Base-by-base conservation (phyloP, 2,797 vertebrate genomes). In the Masticophis lateralis region DNA sequence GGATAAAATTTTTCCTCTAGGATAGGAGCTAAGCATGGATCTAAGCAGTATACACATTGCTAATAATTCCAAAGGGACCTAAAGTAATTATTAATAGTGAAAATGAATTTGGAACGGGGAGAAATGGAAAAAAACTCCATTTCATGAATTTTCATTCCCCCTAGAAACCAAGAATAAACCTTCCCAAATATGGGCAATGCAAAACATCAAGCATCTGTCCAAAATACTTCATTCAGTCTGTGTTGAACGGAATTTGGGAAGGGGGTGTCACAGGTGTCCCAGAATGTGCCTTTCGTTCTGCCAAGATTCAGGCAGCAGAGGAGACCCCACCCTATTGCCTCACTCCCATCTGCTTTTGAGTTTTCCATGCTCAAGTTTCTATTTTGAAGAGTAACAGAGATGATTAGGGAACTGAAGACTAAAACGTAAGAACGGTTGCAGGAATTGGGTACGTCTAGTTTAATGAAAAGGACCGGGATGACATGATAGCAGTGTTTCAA, bases 291-390 rank as follows among this genome's bases (percentile, higher is more conserved):
- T 91, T 51, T 57, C 28, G 2, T 87, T 83, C 43, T 88, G 66
- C 90, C 86, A 91, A n/a, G 10, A 28, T 32, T 60, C 28, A 22
- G 22, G n/a, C 5, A 1, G 66, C 25, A 27, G 20, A 90, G 83
- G 27, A 37, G 55, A 88, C 28, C 61, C 89, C 92, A 88, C 83
- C 86, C 86, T 2, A 86, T 90, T 57, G 59, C 79, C 88, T 90
- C 92, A 93, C n/a, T 61, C 88, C 51, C 74, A 88, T 53, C 90
- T 93, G 90, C 47, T 63, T 88, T 69, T 87, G 53, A 57, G 43
- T 79, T 25, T 60, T 32, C 86, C 61, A 66, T 59, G 28, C 47
- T 90, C 37, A 60, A 83, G 74, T 83, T 83, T 83, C 43, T 83
- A 83, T 83, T 83, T 22, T 47, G 74, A 47, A 53, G 43, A 74